Conservation (phyloP, 30 jellyfish, hydroid and myxozoan species). For the Hydractinia symbiolongicarpus region DNA sequence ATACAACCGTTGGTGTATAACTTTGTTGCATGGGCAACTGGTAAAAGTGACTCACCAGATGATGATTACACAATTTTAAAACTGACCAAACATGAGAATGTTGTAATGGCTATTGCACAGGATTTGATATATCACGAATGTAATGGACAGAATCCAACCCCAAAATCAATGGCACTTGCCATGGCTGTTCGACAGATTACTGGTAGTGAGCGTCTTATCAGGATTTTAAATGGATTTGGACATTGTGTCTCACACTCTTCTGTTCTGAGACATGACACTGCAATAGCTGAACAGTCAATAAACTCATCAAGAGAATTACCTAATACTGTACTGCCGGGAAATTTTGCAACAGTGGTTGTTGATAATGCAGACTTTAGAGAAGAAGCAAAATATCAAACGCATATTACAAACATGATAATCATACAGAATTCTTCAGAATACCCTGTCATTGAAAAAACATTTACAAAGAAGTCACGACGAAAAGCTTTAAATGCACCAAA, state of each 20-base stretch:
- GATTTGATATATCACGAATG: constrained; percentile 33
- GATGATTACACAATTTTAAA: not conserved
- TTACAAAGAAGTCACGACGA: not conserved
- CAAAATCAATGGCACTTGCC: constrained; percentile 34
- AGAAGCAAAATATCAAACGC: constrained; percentile 52
- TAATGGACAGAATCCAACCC: constrained; percentile 37
- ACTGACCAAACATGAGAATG: not conserved
- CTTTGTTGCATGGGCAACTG: constrained; percentile 40
- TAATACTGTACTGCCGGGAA: constrained; percentile 3
- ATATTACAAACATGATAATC: constrained; percentile 43
- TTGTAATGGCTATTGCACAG: constrained; percentile 25
- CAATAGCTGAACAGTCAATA: constrained; percentile 15
- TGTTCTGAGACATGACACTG: constrained; percentile 27
- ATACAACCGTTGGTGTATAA: constrained; percentile 34
- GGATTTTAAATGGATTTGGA: constrained; percentile 35
- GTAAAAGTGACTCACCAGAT: constrained; percentile 31
- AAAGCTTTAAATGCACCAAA: constrained; percentile 14
- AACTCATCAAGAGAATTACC: constrained; percentile 3
- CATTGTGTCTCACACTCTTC: constrained; percentile 27
- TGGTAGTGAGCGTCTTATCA: constrained; percentile 19
- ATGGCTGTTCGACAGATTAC: constrained; percentile 45
- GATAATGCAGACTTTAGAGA: constrained; percentile 47
- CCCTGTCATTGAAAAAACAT: constrained; percentile 1
- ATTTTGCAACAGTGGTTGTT: constrained; percentile 29
- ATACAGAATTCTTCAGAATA: constrained; percentile 22